Evolutionary conservation across 30 jellyfish, hydroid and myxozoan species (phyloP), one percentile per base, ranked within the genome.

Genomic region (Mastigias papua): DNA sequence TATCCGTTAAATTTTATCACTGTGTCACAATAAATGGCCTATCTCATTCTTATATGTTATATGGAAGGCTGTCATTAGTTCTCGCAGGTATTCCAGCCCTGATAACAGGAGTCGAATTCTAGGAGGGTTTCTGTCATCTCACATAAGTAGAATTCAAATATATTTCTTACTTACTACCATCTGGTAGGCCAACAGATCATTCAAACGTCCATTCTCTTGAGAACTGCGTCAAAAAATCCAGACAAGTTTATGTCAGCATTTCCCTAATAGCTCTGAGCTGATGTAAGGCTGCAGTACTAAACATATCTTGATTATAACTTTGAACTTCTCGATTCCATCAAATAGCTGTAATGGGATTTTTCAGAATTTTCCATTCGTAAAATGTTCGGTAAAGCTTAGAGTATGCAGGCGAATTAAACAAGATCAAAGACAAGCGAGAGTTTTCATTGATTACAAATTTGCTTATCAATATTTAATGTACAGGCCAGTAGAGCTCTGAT

Each of bases 401-500:
- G 69, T 23, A 48, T 71, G 89, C 33, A 76, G 89, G 89, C 89
- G 89, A 78, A 67, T n/a, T 21, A 62, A 31, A 62, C 16, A 66
- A 48, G 81, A 79, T 79, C 90, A 64, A 46, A 64, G 61, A 51
- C 29, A 60, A 66, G 42, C 80, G 27, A 16, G 34, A 79, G 48
- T 79, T 79, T 63, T 62, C 90, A 63, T 61, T 63, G 90, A 73
- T 35, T 27, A 61, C 75, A 66, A 62, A 1, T 62, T 34, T 15
- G 81, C 62, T 42, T 34, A 64, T 79, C 25, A 79, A 79, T 79
- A 37, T 29, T 79, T 35, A 16, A 79, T 79, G 69, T 25, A 72
- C n/a, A 34, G 20, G 90, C 90, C 81, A 60, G 90, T 63, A 31
- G 81, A 79, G 32, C 25, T 63, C 68, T 64, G 81, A 79, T 79